A percentile compares a stretch with the other conserved stretches of the same genome.
Evolutionary conservation across 2,888 invertebrate genomes (phyloP).

Genomic region (Amphiduros pacificus): DNA sequence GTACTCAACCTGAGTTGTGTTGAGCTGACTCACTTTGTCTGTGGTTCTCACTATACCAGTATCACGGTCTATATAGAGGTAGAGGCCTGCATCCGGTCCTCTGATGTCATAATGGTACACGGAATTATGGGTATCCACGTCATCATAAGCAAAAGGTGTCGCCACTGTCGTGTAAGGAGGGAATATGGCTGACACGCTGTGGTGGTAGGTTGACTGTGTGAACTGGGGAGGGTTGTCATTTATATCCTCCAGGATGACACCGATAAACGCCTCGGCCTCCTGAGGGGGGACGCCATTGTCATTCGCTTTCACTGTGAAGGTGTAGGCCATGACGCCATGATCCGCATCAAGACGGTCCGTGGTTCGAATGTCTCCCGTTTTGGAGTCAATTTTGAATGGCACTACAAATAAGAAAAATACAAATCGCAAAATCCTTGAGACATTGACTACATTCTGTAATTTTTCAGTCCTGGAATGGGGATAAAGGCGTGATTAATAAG

Average conservation of each 20-base stretch:
- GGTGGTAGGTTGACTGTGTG: slow-evolving; percentile 26
- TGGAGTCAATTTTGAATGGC: slow-evolving; percentile 28
- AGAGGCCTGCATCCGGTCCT: slow-evolving; percentile 22
- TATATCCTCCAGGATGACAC: slow-evolving; percentile 31
- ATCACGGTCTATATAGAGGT: slow-evolving; percentile 25
- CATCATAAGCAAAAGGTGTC: slow-evolving; percentile 34
- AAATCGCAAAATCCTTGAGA: too few relatives aligned
- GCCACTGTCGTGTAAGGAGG: slow-evolving; percentile 30
- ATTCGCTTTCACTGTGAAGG: slow-evolving; percentile 27
- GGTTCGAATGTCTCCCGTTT: slow-evolving; percentile 26
- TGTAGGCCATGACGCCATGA: slow-evolving; percentile 16
- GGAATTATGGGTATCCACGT: slow-evolving; percentile 27
- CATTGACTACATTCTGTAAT: too few relatives aligned
- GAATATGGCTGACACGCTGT: slow-evolving; percentile 26
- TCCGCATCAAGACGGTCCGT: slow-evolving; percentile 28
- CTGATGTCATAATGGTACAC: slow-evolving; percentile 26
- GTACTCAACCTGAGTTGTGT: background rate
- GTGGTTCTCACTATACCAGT: slow-evolving; percentile 29
- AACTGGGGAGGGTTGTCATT: slow-evolving; percentile 35
- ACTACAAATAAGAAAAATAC: slow-evolving; percentile 23
- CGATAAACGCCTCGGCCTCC: slow-evolving; percentile 23
- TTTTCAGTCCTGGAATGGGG: too few relatives aligned
- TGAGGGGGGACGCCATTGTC: slow-evolving; percentile 27
- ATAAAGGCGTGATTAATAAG: too few relatives aligned
- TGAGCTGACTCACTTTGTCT: background rate